Evolutionary conservation across 64 coral and sea anemone genomes (phyloP).

Genomic region (Montipora foliosa): DNA sequence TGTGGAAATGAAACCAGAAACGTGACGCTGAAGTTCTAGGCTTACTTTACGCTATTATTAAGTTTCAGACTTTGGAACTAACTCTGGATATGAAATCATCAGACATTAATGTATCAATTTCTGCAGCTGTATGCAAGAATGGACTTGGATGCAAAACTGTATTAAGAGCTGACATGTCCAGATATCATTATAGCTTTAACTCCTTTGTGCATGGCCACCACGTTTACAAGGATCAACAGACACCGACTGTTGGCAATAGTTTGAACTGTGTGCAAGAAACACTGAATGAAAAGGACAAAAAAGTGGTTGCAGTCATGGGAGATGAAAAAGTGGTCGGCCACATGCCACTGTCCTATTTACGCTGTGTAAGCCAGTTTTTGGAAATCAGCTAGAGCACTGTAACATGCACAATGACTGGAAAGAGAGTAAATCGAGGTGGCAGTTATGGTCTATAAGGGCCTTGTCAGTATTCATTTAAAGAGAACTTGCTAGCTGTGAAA

Average conservation of each 20-base stretch:
- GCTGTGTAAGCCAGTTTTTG: conserved; percentile 1
- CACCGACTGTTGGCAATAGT: not conserved
- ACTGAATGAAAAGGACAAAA: conserved; percentile 13
- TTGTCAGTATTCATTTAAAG: not conserved
- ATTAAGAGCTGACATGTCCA: conserved; percentile 1
- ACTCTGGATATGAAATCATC: conserved; percentile 1
- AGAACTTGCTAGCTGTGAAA: conserved; percentile 30
- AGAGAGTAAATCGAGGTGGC: conserved; percentile 18
- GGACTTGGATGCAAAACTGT: conserved; percentile 21
- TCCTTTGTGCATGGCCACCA: not conserved
- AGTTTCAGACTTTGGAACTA: conserved; percentile 18
- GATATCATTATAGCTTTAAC: not conserved
- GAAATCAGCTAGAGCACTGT: not conserved
- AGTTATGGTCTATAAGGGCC: conserved; percentile 16
- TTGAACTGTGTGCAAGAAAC: not conserved
- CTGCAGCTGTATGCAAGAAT: not conserved
- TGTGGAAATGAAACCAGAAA: conserved; percentile 39
- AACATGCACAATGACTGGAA: not conserved
- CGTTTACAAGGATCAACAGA: no score
- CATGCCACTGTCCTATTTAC: not conserved
- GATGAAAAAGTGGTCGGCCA: conserved; percentile 34
- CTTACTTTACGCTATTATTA: conserved; percentile 10
- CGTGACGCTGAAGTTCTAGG: conserved; percentile 7
- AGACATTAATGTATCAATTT: conserved; percentile 2
- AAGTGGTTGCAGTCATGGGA: conserved; percentile 8